Evolutionary conservation across 53 echinoderm and acorn worm genomes (phyloP), one percentile per base, ranked within the genome.

Genomic region (Astropecten irregularis): DNA sequence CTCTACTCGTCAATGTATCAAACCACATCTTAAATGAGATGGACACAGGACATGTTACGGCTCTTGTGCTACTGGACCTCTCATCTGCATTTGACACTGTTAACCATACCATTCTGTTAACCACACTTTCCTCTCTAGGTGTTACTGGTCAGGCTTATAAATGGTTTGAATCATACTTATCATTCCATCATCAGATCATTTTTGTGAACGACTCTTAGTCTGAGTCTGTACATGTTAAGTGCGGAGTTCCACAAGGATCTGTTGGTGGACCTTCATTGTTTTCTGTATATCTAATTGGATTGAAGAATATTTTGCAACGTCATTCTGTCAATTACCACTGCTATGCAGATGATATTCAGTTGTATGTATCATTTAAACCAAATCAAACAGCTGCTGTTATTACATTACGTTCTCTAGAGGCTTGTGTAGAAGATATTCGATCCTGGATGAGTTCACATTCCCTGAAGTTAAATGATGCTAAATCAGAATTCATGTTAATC

Each of bases 1-100:
- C 66, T 16, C 49, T 82, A 15, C 82, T 82, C 28, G 49, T 49
- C 7, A 82, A 82, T 49, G 16, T 66, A 30, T 82, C 82, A 9
- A 50, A 65, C 50, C 65, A 49, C 49, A 62, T 61, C 3, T 48
- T 82, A 14, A 10, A 48, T n/a, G 62, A 79, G 28, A 81, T 81
- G 81, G 82, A 82, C 21, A 29, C 4, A 47, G 65, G 62, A 40
- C 21, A 13, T 8, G 44, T 60, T 42, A 79, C 61, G 20, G 79
- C 62, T 33, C 27, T 79, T 61, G 14, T 79, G 9, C 46, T 61
- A 8, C 21, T 79, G 28, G 40, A 82, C 49, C 33, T 82, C 21
- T 82, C 82, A 15, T 25, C 66, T 4, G 65, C 82, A 6, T 82
- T 82, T 20, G 65, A 82, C 7, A 66, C 66, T 1, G 82, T 66